phyloP scores from a whole-genome alignment of 2,113 vertebrate genomes.

The Sigmodon hispidus region DNA sequence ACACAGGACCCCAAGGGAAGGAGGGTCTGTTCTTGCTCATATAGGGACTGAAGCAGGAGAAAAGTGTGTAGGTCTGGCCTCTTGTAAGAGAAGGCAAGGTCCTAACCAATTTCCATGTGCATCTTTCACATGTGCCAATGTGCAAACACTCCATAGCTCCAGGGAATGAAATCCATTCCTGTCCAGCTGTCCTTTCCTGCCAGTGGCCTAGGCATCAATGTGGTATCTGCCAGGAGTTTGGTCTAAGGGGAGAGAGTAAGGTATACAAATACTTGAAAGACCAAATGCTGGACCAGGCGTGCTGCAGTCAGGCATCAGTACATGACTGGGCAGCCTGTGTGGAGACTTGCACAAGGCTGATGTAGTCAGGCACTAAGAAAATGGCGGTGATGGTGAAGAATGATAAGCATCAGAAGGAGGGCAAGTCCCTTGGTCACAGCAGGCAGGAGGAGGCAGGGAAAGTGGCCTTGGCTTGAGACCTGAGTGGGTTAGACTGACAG shows the following conservation, averaged over 20 bases:
- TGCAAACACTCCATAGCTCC: rapidly evolving
- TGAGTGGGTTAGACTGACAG: neutral
- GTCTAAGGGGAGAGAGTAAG: rapidly evolving
- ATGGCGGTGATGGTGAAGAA: rapidly evolving
- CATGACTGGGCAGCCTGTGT: neutral
- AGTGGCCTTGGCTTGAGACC: neutral
- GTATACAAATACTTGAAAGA: too few relatives aligned
- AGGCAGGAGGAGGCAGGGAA: neutral
- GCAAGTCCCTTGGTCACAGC: neutral
- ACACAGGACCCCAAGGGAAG: neutral
- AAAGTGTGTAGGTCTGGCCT: neutral
- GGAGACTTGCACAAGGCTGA: rapidly evolving
- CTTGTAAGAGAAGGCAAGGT: neutral
- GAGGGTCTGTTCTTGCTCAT: rapidly evolving
- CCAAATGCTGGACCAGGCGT: neutral
- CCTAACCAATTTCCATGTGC: rapidly evolving
- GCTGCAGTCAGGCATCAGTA: neutral
- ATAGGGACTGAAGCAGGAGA: neutral
- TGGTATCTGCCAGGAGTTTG: rapidly evolving
- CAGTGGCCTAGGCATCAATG: neutral
- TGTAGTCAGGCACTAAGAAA: rapidly evolving
- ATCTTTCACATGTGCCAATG: rapidly evolving
- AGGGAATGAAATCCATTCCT: neutral
- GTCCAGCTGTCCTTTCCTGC: neutral
- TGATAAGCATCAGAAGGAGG: rapidly evolving